Base-by-base conservation (phyloP, 2,797 vertebrate species). In the Ctenochaetus hawaiiensis region DNA sequence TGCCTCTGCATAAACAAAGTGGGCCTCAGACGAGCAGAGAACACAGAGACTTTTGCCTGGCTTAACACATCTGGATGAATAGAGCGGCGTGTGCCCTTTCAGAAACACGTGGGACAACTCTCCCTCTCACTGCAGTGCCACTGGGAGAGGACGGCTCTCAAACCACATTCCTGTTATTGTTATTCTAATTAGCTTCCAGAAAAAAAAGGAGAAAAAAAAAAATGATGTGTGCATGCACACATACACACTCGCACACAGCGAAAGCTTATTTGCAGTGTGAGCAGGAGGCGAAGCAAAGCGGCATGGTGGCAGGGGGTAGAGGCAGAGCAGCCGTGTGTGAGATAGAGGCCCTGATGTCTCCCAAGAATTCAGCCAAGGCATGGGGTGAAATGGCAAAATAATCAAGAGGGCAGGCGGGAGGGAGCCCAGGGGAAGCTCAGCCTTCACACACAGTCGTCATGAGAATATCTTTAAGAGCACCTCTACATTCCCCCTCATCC, bases 61-160 rank as follows among this genome's bases (percentile, higher is more conserved):
- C 90, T 92, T 87, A 87, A 93, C 93, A 93, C 93, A 95, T 93
- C 93, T 95, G 93, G 92, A 91, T 93, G 91, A 95, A 95, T 91
- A 87, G 92, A 93, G 91, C 75, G 87, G 80, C 93, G 93, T 93
- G 94, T 94, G 82, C 91, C 91, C 89, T 89, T 92, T 91, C 90
- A 94, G 80, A 73, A 75, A 70, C 81, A 91, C 78, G 87, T 92
- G 91, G 81, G 84, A 87, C 89, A 86, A 81, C 84, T 82, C 86
- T 86, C 78, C 86, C 89, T 90, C 87, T 82, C 75, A 72, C 82
- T 71, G 81, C 86, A 78, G 66, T 84, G 86, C 92, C 86, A 88
- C 88, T 87, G 93, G 91, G 89, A 92, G 82, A 87, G 87, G 86
- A 90, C 77, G 44, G 77, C 89, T 88, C 91, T 92, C 89, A 75